phyloP scores from a whole-genome alignment of 2,888 invertebrate species.

The Sylvicola fuscatus region DNA sequence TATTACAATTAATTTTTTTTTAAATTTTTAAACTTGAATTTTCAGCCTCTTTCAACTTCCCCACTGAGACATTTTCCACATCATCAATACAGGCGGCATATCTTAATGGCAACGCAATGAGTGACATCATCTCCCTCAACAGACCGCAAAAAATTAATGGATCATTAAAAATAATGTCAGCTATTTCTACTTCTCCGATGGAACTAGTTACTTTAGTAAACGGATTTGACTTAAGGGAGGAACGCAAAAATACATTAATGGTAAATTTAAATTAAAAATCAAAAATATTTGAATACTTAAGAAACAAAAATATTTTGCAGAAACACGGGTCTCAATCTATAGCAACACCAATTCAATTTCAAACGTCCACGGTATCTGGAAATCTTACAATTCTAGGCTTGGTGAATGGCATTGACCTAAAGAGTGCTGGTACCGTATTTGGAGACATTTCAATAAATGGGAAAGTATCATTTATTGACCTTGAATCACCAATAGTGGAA shows the following conservation, averaged over 20 bases:
- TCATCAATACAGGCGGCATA: constrained; percentile 20
- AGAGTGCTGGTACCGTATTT: constrained; percentile 21
- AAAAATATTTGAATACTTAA: neutral
- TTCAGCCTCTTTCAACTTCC: constrained; percentile 25
- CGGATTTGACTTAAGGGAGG: constrained; percentile 21
- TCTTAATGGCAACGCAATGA: constrained; percentile 27
- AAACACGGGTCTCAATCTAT: constrained; percentile 21
- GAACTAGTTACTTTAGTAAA: constrained; percentile 21
- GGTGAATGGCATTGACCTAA: constrained; percentile 22
- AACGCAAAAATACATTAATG: constrained; percentile 30
- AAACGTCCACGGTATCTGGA: constrained; percentile 18
- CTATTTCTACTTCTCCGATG: constrained; percentile 14
- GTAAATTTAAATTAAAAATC: constrained; percentile 17
- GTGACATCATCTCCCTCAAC: constrained; percentile 25
- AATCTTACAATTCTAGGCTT: constrained; percentile 14
- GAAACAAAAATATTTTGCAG: constrained; percentile 13
- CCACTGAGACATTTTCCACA: constrained; percentile 22
- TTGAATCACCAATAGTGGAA: constrained; percentile 4
- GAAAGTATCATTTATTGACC: constrained; percentile 14
- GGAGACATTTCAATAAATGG: constrained; percentile 14
- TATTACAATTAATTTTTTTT: neutral
- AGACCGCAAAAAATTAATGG: constrained; percentile 25
- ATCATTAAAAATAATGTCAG: constrained; percentile 3
- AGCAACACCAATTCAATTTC: constrained; percentile 21
- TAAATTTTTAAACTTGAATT: constrained; percentile 5